Evolutionary conservation across 1,140 invertebrate genomes (phyloP), one percentile per base, ranked within the genome.

Genomic region (Drosophila bocki): DNA sequence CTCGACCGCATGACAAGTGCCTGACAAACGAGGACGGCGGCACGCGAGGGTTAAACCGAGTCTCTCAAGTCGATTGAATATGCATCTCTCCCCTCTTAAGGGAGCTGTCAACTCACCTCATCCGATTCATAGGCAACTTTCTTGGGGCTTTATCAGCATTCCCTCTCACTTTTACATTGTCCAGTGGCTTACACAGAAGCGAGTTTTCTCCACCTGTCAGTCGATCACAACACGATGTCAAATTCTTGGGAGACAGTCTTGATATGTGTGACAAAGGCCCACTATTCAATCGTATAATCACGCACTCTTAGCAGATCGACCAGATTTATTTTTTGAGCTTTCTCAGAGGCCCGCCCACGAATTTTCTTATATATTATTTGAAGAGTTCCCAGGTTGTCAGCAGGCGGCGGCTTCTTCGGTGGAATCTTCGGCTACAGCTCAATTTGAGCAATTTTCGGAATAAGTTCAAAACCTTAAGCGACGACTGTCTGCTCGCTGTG

Each of bases 361-460:
- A 15, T 22, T 33, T 33, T 45, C 50, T 51, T 19, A 7, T 33
- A 3, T 11, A 33, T 33, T 17, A 12, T 51, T 33, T 51, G 51
- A 74, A 39, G 42, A 26, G n/a, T 29, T 85, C 75, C 64, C 78
- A 81, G 53, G 62, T 54, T 78, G 82, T 78, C 80, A 84, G 79
- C 54, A 3, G 19, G 12, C n/a, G 32, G 35, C 50, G n/a, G 75
- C 58, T 50, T 75, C 64, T 65, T 62, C 50, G 37, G 39, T 45
- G 32, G 33, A 61, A 62, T 72, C 62, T 64, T 63, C 29, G 63
- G 63, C 26, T 45, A 80, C 81, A 64, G 62, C 82, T 83, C 77
- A 88, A 75, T 83, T 63, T 61, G 17, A 78, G 76, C 64, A 80
- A 87, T 79, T 82, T 87, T 68, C 50, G 29, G 67, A 86, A 82